phyloP scores from a whole-genome alignment of 1,140 invertebrate species.

The Heterodera schachtii region DNA sequence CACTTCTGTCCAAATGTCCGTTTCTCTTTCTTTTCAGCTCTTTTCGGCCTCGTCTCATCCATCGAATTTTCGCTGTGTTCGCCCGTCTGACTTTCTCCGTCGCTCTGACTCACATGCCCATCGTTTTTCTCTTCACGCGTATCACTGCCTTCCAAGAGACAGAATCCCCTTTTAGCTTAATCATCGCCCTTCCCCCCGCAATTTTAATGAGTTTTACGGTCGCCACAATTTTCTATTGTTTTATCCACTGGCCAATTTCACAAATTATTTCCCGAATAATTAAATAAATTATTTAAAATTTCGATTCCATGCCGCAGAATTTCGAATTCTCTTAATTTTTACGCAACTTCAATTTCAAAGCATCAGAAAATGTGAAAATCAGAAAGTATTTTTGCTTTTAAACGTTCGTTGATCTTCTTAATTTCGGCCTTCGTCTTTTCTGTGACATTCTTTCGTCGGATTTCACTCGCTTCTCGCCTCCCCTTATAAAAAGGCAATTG shows the following conservation, averaged over 20 bases:
- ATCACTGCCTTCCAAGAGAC: conserved; percentile 53
- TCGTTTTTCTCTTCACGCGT: conserved; percentile 57
- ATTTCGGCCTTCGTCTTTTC: not conserved
- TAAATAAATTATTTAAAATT: not conserved
- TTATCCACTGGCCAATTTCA: conserved; percentile 55
- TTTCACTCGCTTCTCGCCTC: no score
- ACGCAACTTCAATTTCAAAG: not conserved
- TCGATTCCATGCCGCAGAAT: no score
- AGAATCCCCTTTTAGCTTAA: conserved; percentile 42
- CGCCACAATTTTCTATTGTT: conserved; percentile 58
- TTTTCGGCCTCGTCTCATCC: no score
- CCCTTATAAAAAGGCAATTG: no score
- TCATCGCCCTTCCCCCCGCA: conserved; percentile 57
- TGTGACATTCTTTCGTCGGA: no score
- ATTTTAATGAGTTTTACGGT: conserved; percentile 46
- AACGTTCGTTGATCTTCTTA: not conserved
- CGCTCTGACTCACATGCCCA: conserved; percentile 62
- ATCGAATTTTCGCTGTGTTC: conserved; percentile 47
- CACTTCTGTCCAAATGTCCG: no score
- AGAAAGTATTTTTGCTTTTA: not conserved
- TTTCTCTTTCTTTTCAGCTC: no score
- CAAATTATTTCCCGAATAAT: conserved; percentile 5
- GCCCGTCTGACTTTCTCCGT: conserved; percentile 60
- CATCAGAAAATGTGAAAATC: not conserved
- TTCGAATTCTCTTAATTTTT: no score